phyloP scores from a whole-genome alignment of 1,140 invertebrate genomes.

The Antheraea mylitta region DNA sequence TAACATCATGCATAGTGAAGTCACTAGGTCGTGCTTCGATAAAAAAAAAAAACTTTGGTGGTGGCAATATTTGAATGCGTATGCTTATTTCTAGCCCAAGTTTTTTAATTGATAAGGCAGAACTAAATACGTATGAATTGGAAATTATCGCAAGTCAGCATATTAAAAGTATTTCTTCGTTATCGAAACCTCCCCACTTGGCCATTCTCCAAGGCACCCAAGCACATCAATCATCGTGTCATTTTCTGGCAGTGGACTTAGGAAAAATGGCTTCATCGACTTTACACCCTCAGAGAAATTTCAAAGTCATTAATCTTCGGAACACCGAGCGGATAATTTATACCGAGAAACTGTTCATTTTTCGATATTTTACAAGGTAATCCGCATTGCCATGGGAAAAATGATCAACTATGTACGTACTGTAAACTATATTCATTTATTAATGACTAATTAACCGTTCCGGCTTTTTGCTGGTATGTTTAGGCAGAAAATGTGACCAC shows the following conservation, averaged over 20 bases:
- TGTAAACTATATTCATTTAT: neutral
- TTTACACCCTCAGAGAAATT: conserved; percentile 57
- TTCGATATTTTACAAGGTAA: conserved; percentile 23
- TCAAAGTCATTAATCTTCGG: conserved; percentile 60
- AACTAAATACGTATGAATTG: neutral
- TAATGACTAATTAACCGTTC: too few relatives aligned
- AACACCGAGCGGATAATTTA: conserved; percentile 43
- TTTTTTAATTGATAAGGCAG: neutral
- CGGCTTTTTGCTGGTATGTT: too few relatives aligned
- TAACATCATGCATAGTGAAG: too few relatives aligned
- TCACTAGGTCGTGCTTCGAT: too few relatives aligned
- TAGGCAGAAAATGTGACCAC: too few relatives aligned
- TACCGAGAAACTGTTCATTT: conserved; percentile 36
- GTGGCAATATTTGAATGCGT: too few relatives aligned
- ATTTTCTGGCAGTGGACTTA: conserved; percentile 55
- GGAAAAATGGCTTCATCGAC: conserved; percentile 63
- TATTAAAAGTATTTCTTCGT: conserved; percentile 13
- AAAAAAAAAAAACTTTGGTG: too few relatives aligned
- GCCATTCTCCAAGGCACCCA: conserved; percentile 30
- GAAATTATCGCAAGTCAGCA: conserved; percentile 2
- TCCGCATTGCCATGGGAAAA: neutral
- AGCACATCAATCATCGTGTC: conserved; percentile 57
- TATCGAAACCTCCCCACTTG: conserved; percentile 27
- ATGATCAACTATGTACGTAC: neutral
- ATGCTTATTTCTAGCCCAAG: too few relatives aligned